Base-by-base conservation (phyloP, 1,140 invertebrate genomes). In the Drosophila guanche region DNA sequence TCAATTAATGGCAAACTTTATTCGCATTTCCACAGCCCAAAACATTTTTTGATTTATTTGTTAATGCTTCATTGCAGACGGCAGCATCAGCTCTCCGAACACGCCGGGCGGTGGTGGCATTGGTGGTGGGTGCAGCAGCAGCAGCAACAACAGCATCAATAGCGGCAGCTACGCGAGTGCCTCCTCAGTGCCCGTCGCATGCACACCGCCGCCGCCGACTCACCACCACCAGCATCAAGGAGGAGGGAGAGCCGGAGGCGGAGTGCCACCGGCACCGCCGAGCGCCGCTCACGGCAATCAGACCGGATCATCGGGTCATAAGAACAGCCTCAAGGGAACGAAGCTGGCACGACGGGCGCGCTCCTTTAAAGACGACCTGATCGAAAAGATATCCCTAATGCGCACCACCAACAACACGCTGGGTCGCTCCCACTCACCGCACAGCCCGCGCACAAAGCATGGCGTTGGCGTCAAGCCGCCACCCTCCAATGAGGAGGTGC, bases 281-380 rank as follows among this genome's bases (percentile, higher is more conserved):
- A 69, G 50, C 46, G 55, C 57, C 5, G 33, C 4, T 37, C 20
- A 45, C 6, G 37, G 47, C 16, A 37, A 37, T 37, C 71, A 46
- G 10, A 48, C 46, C 16, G 88, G 78, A 6, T 76, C 86, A 20
- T 91, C 90, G 50, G 90, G 90, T 1, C 94, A 95, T 85, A 94
- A 94, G 79, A 93, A 94, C 51, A 95, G 94, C 51, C 91, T 95
- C 88, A 95, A 95, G 76, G 95, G 95, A 74, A 95, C 95, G 58
- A 96, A 96, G 91, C 93, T 97, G 91, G 96, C 96, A 41, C 93
- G 96, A 60, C 93, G 97, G 57, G 96, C 96, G 45, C 94, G 96
- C 69, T 97, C 96, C 70, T 97, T 98, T 92, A 97, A 98, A 92
- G 96, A 97, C 93, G 97, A 97, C 92, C 95, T 97, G 81, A 93